These are phyloP conservation scores for Crotalus helleri DNA, from an alignment of 2,113 vertebrate genomes.

Conservation along the genomic window DNA sequence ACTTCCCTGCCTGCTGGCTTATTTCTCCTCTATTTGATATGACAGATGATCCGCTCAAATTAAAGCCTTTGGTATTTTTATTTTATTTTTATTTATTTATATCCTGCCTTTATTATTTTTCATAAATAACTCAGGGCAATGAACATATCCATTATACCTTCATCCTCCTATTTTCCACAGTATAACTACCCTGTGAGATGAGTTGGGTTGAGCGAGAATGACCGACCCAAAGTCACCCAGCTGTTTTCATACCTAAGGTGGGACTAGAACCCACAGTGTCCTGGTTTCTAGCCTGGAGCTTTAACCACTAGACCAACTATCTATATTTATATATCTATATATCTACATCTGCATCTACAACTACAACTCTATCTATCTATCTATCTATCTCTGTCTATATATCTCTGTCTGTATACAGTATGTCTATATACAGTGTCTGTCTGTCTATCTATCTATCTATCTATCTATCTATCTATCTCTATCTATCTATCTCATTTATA, in stretches of 20 bases:
- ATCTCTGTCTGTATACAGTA: no score
- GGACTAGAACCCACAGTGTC: no score
- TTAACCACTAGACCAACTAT: no score
- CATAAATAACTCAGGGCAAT: neutral
- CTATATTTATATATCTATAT: no score
- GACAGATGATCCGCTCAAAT: neutral
- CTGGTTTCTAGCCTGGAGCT: no score
- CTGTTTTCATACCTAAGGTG: neutral
- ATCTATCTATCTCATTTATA: neutral
- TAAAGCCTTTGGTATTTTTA: neutral
- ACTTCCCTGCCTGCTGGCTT: neutral
- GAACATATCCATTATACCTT: neutral
- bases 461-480: no score
- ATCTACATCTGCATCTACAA: no score
- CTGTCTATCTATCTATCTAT: no score
- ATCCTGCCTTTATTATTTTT: neutral
- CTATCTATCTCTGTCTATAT: no score
- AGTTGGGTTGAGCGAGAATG: neutral
- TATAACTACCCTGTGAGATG: neutral
- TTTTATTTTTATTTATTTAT: neutral
- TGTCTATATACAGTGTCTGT: no score
- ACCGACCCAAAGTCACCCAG: neutral
- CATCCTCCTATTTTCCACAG: neutral
- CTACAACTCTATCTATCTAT: no score
- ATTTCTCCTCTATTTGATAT: neutral